These are phyloP conservation scores for Oeneis ivallda DNA, from an alignment of 2,888 invertebrate species.

Conservation along the genomic window DNA sequence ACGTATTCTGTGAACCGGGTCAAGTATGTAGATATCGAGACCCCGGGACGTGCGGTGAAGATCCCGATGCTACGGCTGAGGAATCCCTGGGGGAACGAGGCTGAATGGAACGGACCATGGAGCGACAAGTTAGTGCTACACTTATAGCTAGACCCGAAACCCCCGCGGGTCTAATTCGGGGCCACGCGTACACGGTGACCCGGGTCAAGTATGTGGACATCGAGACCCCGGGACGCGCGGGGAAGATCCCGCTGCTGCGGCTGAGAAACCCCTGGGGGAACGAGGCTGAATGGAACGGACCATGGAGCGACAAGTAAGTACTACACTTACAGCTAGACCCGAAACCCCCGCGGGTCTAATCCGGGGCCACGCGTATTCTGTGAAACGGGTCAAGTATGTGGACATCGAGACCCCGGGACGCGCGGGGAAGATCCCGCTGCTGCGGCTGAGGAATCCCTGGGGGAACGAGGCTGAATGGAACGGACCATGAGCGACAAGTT, in stretches of 20 bases:
- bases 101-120: conserved; percentile 98
- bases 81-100: conserved; percentile 98
- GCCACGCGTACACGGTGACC: too few species aligned
- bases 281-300: conserved; percentile 96
- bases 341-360: too few species aligned
- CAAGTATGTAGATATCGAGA: conserved; percentile 89
- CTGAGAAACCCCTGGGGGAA: conserved; percentile 98
- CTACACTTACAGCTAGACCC: background rate
- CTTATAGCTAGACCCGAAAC: background rate
- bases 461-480: conserved; percentile 98
- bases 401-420: conserved; percentile 48
- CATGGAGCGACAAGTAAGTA: conserved; percentile 93
- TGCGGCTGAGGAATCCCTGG: conserved; percentile 96
- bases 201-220: too few species aligned
- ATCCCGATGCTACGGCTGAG: conserved; percentile 91
- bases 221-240: conserved; percentile 66
- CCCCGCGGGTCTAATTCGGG: too few species aligned
- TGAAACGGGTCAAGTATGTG: too few species aligned
- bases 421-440: conserved; percentile 89
- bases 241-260: conserved; percentile 91
- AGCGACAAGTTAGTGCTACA: conserved; percentile 86
- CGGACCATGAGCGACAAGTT: conserved; percentile 95
- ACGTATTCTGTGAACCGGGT: conserved; percentile 96
- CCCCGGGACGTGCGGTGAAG: conserved; percentile 88
- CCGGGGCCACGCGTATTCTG: too few species aligned